These are phyloP conservation scores for Phyto melanocephala DNA, from an alignment of 2,888 invertebrate species.

Conservation along the genomic window DNA sequence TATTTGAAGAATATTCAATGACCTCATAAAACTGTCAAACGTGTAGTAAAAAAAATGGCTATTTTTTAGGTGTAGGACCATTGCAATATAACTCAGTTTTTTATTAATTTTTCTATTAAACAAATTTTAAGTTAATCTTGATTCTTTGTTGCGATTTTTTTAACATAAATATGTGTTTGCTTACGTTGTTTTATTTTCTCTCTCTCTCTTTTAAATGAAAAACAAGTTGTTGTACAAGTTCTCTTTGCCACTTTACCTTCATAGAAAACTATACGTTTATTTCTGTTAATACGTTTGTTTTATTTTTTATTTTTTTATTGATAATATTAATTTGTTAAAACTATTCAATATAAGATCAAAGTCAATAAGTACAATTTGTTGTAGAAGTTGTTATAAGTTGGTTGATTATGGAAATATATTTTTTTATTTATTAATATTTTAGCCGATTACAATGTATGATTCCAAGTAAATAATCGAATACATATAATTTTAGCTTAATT, in stretches of 20 bases:
- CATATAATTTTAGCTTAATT: slow-evolving; percentile 1
- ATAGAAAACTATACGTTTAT: slow-evolving; percentile 11
- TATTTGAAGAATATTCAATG: too few relatives aligned
- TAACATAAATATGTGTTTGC: not conserved
- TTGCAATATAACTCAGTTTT: too few relatives aligned
- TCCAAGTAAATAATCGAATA: not conserved
- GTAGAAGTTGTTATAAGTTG: slow-evolving; percentile 18
- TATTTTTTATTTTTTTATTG: not conserved
- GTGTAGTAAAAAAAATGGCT: too few relatives aligned
- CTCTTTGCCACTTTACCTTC: slow-evolving; percentile 31
- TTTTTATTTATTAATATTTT: not conserved
- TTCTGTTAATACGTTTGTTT: slow-evolving; percentile 2
- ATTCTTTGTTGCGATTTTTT: not conserved
- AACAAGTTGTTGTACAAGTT: slow-evolving; percentile 20
- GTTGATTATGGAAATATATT: not conserved
- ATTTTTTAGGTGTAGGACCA: too few relatives aligned
- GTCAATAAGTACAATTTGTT: slow-evolving; percentile 50
- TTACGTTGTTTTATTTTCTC: not conserved
- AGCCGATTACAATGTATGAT: slow-evolving; percentile 1
- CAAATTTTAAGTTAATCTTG: not conserved
- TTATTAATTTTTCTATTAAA: too few relatives aligned
- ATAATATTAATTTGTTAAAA: slow-evolving; percentile 15
- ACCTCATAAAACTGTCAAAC: too few relatives aligned
- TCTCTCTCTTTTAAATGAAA: not conserved
- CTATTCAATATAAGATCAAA: slow-evolving; percentile 54